Conservation (phyloP, 2,888 invertebrate genomes). For the Melipona bicolor region DNA sequence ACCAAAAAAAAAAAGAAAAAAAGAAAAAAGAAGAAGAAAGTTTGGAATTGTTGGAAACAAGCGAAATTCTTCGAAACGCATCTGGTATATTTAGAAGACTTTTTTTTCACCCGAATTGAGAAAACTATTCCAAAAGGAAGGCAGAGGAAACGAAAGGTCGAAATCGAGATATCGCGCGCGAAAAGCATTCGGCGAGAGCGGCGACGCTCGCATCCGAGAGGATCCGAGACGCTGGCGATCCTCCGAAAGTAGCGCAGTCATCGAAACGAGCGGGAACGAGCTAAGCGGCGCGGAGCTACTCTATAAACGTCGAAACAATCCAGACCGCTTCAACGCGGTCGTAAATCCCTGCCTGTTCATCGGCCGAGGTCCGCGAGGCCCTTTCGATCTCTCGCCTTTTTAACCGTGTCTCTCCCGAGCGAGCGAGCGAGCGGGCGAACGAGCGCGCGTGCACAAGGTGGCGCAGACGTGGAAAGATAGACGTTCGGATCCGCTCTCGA, state of each 20-base stretch:
- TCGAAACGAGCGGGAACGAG: constrained; percentile 16
- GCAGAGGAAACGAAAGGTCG: too few relatives aligned
- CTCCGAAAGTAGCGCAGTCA: constrained; percentile 33
- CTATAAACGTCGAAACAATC: constrained; percentile 59
- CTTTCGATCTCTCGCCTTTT: constrained; percentile 60
- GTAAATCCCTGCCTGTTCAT: constrained; percentile 56
- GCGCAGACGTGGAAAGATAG: constrained; percentile 53
- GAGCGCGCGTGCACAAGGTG: background rate
- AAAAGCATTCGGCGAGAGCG: constrained; percentile 1
- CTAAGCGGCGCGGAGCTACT: constrained; percentile 20
- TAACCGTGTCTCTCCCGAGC: constrained; percentile 13
- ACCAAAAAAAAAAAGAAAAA: too few relatives aligned
- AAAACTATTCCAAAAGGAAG: background rate
- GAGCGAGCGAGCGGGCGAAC: too few relatives aligned
- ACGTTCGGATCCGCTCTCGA: constrained; percentile 67
- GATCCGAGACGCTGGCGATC: constrained; percentile 1
- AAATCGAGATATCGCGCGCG: background rate
- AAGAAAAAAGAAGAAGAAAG: too few relatives aligned
- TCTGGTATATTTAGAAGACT: too few relatives aligned
- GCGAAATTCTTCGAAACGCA: too few relatives aligned
- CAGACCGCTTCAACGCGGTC: constrained; percentile 46
- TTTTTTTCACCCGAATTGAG: too few relatives aligned
- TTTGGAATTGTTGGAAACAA: too few relatives aligned
- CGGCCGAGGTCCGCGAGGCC: constrained; percentile 48
- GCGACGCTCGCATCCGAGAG: background rate